A percentile compares a stretch with the other conserved stretches of the same genome.
These are phyloP conservation scores for Catostylus mosaicus DNA, from an alignment of 30 jellyfish, hydroid and myxozoan genomes.

Conservation along the genomic window DNA sequence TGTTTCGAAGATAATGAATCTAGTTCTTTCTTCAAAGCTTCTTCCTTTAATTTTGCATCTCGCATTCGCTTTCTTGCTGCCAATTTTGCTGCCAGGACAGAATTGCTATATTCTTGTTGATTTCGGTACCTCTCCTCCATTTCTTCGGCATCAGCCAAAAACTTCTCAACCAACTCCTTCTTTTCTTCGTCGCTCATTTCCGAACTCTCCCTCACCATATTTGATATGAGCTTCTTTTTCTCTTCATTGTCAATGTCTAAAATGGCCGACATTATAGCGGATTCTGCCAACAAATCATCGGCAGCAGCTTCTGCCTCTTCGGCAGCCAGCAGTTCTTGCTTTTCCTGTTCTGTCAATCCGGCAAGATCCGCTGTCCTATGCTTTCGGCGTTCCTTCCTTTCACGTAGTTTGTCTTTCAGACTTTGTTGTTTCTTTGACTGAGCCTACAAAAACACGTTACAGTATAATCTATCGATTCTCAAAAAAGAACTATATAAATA, in stretches of 20 bases:
- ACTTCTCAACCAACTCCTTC: slow-evolving; percentile 51
- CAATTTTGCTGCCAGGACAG: slow-evolving; percentile 82
- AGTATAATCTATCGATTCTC: too few species aligned
- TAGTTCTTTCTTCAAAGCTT: slow-evolving; percentile 80
- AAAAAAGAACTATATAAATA: too few species aligned
- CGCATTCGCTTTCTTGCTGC: slow-evolving; percentile 86
- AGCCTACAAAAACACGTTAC: background rate
- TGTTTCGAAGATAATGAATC: slow-evolving; percentile 55
- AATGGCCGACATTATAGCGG: slow-evolving; percentile 67
- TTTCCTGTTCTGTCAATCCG: slow-evolving; percentile 67
- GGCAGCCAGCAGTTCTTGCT: slow-evolving; percentile 58
- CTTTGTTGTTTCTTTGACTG: slow-evolving; percentile 55
- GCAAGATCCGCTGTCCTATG: slow-evolving; percentile 66
- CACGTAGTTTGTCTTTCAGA: slow-evolving; percentile 63
- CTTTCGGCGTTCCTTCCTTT: slow-evolving; percentile 69
- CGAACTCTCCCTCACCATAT: slow-evolving; percentile 30
- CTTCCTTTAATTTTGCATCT: slow-evolving; percentile 79
- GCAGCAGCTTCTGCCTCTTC: slow-evolving; percentile 82
- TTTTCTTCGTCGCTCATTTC: slow-evolving; percentile 81
- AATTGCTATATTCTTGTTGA: slow-evolving; percentile 73
- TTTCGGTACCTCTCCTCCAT: slow-evolving; percentile 62
- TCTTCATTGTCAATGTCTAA: slow-evolving; percentile 45
- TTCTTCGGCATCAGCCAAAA: slow-evolving; percentile 60
- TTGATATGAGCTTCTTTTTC: slow-evolving; percentile 23
- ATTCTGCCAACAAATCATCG: slow-evolving; percentile 35